A percentile compares a stretch with the other conserved stretches of the same genome.
Evolutionary conservation across 53 echinoderm and acorn worm genomes (phyloP).

Genomic region (Crossaster papposus): DNA sequence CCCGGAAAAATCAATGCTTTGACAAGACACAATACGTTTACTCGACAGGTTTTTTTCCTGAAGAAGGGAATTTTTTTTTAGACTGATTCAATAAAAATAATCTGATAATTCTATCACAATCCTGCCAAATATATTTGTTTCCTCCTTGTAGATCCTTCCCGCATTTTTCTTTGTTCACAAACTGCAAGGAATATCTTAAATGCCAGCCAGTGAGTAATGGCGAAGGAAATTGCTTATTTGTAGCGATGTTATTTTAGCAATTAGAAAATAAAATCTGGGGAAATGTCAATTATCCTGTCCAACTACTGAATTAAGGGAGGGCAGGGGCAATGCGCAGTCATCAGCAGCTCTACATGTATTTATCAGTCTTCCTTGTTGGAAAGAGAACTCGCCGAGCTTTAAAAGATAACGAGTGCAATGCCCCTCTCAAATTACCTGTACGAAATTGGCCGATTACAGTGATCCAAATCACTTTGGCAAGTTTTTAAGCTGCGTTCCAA

Average conservation of each 20-base stretch:
- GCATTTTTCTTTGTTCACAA: not conserved
- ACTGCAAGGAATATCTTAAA: not conserved
- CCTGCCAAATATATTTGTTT: not conserved
- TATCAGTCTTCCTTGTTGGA: not conserved
- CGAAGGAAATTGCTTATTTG: conserved; percentile 57
- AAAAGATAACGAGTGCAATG: too few species aligned
- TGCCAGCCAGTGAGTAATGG: conserved; percentile 43
- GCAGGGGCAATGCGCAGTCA: not conserved
- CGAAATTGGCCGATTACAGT: too few species aligned
- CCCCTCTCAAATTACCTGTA: too few species aligned
- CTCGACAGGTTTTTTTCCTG: not conserved
- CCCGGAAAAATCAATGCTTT: conserved; percentile 30
- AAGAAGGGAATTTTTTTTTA: not conserved
- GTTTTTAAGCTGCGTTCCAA: too few species aligned
- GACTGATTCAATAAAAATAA: not conserved
- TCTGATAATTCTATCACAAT: not conserved
- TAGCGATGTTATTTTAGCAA: conserved; percentile 60
- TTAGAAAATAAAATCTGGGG: conserved; percentile 44
- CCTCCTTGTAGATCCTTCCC: not conserved
- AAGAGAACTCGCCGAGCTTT: not conserved
- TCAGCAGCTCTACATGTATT: conserved; percentile 40
- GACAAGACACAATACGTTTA: not conserved
- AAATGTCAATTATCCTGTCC: conserved; percentile 61
- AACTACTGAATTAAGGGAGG: conserved; percentile 26
- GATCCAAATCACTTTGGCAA: too few species aligned